Evolutionary conservation across 2,113 vertebrate species (phyloP).

Genomic region (Apus apus): DNA sequence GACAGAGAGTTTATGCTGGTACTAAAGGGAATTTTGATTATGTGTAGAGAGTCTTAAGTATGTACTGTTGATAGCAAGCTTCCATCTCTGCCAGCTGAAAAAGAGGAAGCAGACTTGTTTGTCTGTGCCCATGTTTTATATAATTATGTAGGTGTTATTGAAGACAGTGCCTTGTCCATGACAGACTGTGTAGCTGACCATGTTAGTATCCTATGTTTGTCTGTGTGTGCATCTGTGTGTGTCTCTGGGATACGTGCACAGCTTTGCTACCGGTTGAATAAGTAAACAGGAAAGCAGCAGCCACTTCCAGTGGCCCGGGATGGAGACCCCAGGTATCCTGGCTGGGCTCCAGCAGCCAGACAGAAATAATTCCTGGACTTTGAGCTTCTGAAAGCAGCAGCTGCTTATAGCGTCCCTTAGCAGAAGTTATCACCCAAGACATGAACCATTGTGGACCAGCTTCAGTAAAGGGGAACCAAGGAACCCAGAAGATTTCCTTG

Average conservation of each 20-base stretch:
- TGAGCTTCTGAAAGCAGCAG: not conserved
- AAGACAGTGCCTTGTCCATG: not conserved
- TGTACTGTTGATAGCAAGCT: not conserved
- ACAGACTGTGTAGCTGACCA: not conserved
- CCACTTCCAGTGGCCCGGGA: not conserved
- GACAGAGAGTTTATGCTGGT: not conserved
- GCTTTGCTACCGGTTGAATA: not conserved
- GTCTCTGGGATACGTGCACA: not conserved
- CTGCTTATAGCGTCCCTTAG: not conserved
- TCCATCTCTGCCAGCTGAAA: not conserved
- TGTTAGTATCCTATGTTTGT: too few species aligned
- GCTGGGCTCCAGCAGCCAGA: not conserved
- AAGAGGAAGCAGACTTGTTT: not conserved
- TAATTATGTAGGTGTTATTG: not conserved
- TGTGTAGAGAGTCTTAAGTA: not conserved
- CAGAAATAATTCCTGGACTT: not conserved
- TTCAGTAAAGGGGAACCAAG: not conserved
- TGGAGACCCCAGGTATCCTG: not conserved
- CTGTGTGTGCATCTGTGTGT: too few species aligned
- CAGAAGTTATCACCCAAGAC: not conserved
- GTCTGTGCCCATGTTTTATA: not conserved
- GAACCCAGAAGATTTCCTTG: not conserved
- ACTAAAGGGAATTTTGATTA: not conserved
- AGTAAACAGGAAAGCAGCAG: not conserved
- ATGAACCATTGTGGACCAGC: not conserved